Evolutionary conservation across 2,888 invertebrate genomes (phyloP), one percentile per base, ranked within the genome.

Genomic region (Agonopterix subpropinquella): DNA sequence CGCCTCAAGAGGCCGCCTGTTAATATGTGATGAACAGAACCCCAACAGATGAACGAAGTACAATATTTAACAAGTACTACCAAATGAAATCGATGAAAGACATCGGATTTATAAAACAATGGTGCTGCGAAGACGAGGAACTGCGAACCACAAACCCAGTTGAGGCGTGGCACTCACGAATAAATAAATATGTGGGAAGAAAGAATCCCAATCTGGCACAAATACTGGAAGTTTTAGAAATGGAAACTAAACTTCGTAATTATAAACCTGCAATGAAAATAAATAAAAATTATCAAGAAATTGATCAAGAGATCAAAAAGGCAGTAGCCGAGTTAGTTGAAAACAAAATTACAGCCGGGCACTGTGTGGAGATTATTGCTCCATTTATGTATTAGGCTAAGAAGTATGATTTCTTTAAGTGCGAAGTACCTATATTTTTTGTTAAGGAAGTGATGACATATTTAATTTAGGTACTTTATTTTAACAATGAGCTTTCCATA

Each of bases 201-300:
- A 36, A 36, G 9, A 36, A 36, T 36, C 5, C 36, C 5, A 36
- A 15, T 35, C 47, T 47, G 41, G 10, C 41, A 47, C 42, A 35
- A 37, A 36, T 47, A 35, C 36, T 47, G 47, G 36, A 47, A 35
- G 36, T 47, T 47, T 42, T 43, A 36, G 36, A 42, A 13, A 47
- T 36, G 7, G 36, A 36, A 36, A 36, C 36, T 36, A 36, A 36
- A 5, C 7, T 36, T 8, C 5, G 9, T 36, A 36, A 5, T 36
- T 36, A 8, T 5, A 36, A 36, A 36, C 9, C 36, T 36, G 36
- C 7, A 8, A 36, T 36, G 9, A 36, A 36, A 36, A 8, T 5
- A 36, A 36, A 36, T 36, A 36, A 36, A 36, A 5, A 36, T 36
- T 36, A 9, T 36, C 5, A 36, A 36, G 36, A 36, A 8, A 36